Evolutionary conservation across 2,113 vertebrate genomes (phyloP).

Genomic region (Bombycilla garrulus): DNA sequence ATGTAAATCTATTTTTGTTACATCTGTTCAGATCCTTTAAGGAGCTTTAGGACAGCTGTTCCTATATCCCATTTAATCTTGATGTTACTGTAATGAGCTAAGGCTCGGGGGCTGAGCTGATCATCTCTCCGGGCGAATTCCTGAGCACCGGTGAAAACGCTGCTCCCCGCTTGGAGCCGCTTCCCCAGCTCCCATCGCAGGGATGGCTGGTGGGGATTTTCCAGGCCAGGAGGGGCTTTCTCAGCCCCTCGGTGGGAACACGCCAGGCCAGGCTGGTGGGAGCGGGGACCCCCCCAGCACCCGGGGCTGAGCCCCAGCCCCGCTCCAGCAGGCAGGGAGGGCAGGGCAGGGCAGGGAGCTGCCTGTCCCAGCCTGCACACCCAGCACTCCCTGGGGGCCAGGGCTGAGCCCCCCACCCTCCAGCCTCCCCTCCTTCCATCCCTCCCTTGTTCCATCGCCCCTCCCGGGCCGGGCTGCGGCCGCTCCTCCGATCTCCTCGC

Average conservation of each 20-base stretch:
- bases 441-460: neutral
- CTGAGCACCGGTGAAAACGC: neutral
- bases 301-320: neutral
- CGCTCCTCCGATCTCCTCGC: neutral
- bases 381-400: neutral
- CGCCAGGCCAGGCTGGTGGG: accelerated
- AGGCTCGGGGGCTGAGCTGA: conserved; percentile 33
- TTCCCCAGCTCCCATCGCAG: neutral
- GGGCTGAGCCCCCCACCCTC: neutral
- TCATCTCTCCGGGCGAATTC: conserved; percentile 24
- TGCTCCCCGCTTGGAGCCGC: neutral
- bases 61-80: conserved; percentile 62
- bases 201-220: accelerated
- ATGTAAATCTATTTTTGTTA: conserved; percentile 67
- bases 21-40: conserved; percentile 65
- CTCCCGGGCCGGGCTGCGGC: accelerated
- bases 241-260: neutral
- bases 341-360: neutral
- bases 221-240: neutral
- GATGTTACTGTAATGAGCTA: conserved; percentile 61
- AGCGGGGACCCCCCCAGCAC: neutral
- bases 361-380: neutral
- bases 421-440: neutral
- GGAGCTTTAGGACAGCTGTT: conserved; percentile 68
- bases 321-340: neutral